phyloP scores from a whole-genome alignment of 2,113 vertebrate species.

The Dicerorhinus sumatrensis region DNA sequence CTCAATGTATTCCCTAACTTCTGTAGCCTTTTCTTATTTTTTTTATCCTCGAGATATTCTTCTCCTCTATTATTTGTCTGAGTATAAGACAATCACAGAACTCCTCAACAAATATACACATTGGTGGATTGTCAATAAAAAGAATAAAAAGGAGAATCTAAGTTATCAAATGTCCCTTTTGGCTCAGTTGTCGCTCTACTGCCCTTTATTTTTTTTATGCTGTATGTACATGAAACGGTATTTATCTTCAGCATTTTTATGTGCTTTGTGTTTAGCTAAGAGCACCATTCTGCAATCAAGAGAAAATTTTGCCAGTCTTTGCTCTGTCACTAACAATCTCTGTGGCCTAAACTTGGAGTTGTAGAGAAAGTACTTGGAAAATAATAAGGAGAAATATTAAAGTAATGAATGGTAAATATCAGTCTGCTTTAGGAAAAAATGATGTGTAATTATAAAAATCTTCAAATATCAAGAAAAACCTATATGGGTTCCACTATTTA shows the following conservation, averaged over 20 bases:
- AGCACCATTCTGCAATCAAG: neutral
- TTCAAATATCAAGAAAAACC: neutral
- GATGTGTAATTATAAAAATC: neutral
- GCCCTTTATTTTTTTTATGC: neutral
- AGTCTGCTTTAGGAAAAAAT: neutral
- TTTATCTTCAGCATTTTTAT: neutral
- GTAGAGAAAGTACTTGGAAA: neutral
- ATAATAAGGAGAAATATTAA: neutral
- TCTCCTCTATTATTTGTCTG: neutral
- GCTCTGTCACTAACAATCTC: neutral
- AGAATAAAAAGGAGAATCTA: neutral
- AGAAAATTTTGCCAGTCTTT: neutral
- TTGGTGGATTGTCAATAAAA: neutral
- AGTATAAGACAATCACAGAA: neutral
- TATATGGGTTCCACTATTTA: neutral
- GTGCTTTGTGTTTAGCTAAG: neutral
- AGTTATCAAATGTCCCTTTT: neutral
- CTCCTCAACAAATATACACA: neutral
- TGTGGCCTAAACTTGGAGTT: neutral
- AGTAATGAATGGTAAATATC: neutral
- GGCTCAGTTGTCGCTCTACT: neutral
- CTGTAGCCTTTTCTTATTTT: neutral
- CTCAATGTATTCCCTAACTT: neutral
- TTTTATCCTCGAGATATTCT: neutral
- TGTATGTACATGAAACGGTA: neutral